A percentile compares a stretch with the other conserved stretches of the same genome.
phyloP scores from a whole-genome alignment of 2,113 vertebrate species.

The Coregonus clupeaformis region DNA sequence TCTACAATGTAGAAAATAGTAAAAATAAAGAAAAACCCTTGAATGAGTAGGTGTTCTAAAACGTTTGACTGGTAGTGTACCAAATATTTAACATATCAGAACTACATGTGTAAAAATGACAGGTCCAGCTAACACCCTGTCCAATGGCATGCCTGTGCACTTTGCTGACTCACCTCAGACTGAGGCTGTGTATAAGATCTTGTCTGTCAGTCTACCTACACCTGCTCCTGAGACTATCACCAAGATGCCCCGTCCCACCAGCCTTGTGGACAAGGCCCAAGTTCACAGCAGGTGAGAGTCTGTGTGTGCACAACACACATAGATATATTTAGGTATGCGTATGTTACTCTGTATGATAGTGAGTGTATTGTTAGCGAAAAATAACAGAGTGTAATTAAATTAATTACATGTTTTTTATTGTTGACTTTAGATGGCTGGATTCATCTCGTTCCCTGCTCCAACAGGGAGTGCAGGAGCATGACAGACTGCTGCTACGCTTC shows the following conservation, averaged over 20 bases:
- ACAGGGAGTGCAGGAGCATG: conserved; percentile 70
- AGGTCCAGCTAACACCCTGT: conserved; percentile 42
- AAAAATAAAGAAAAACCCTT: no score
- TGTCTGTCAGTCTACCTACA: conserved; percentile 66
- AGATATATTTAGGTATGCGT: neutral
- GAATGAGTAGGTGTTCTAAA: no score
- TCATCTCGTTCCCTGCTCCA: conserved; percentile 78
- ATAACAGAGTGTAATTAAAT: neutral
- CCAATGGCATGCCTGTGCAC: conserved; percentile 78
- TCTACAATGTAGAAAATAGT: no score
- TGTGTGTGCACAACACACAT: neutral
- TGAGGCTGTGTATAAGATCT: conserved; percentile 71
- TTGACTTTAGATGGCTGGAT: conserved; percentile 73
- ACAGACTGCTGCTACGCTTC: conserved; percentile 72
- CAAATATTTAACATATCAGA: neutral
- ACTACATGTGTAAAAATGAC: neutral
- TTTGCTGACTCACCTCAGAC: conserved; percentile 67
- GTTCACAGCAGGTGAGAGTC: conserved; percentile 71
- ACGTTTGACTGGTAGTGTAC: no score
- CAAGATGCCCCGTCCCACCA: conserved; percentile 63
- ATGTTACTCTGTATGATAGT: neutral
- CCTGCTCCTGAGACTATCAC: conserved; percentile 66
- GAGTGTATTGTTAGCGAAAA: no score
- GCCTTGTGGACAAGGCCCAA: conserved; percentile 73
- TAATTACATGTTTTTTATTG: neutral